Base-by-base conservation (phyloP, 2,888 invertebrate genomes). In the Eilema griseolum region DNA sequence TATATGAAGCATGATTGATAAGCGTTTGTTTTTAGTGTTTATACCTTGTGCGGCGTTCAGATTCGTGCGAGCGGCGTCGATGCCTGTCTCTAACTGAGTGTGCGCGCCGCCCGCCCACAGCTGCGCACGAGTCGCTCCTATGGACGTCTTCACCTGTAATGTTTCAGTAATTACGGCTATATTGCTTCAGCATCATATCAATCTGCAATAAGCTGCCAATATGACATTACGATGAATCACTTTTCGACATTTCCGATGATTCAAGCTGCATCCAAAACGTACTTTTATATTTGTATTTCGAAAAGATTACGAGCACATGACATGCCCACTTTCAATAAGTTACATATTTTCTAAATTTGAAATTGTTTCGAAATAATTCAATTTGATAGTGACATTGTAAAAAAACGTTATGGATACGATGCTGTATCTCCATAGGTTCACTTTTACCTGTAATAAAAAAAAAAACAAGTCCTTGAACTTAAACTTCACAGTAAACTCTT, bases 11-110 rank as follows among this genome's bases (percentile, higher is more conserved):
- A 69, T 84, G 83, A 83, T 85, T 84, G 83, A 83, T 85, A 82
- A 81, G 82, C 82, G 65, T 71, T 78, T 73, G 78, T 85, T 87
- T 65, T 85, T 84, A 83, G 79, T 81, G 80, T 85, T 79, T 83
- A 84, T 95, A 95, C 95, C 95, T 95, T 94, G 91, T 93, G 93
- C 93, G 93, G 94, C 95, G 91, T 85, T 90, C 89, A 88, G 91
- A 85, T 91, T 95, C 95, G 95, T 95, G 95, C 93, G 95, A 94
- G 93, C 93, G 93, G 94, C 92, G 90, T 88, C 91, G 89, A 82
- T 86, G 95, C 95, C 95, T 88, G 90, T 86, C 92, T 94, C 92
- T 93, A 82, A 95, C 95, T 95, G 94, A 92, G 85, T 87, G 82
- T 73, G 82, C 79, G 83, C 81, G 83, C 82, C 84, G 87, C 86